These are phyloP conservation scores for Poecilia velifera DNA, from an alignment of 2,797 vertebrate genomes.

Conservation along the genomic window DNA sequence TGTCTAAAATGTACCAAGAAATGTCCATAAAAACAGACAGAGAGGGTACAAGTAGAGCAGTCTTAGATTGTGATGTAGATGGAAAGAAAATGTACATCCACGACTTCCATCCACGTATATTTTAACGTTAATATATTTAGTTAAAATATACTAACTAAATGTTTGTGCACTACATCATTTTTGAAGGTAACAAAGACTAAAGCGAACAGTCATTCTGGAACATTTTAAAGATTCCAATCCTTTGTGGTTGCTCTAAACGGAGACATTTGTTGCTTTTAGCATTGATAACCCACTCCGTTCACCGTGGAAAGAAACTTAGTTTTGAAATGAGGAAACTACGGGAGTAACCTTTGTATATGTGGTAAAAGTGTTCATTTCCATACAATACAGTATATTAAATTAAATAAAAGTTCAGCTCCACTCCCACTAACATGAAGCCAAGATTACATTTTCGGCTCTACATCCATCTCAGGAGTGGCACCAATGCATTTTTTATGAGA, in stretches of 20 bases:
- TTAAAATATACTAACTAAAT: not conserved
- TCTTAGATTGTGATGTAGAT: not conserved
- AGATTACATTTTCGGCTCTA: not conserved
- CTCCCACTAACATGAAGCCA: not conserved
- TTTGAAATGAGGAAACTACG: not conserved
- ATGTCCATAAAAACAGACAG: not conserved
- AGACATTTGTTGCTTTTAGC: not conserved
- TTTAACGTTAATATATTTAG: not conserved
- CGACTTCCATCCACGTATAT: not conserved
- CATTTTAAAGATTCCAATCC: not conserved
- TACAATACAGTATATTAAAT: not conserved
- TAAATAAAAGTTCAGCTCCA: not conserved
- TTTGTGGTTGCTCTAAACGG: not conserved
- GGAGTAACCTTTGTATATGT: not conserved
- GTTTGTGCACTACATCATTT: not conserved
- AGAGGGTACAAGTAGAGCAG: not conserved
- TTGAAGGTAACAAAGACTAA: not conserved
- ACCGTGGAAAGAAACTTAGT: not conserved
- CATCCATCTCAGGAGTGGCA: not conserved
- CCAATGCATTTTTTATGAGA: constrained; percentile 18
- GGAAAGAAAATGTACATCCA: not conserved
- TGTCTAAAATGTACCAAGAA: not conserved
- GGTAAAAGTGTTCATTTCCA: not conserved
- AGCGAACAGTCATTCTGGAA: not conserved
- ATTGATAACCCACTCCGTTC: not conserved